Base-by-base conservation (phyloP, 64 coral and sea anemone species). In the Dendrophyllia cribrosa region DNA sequence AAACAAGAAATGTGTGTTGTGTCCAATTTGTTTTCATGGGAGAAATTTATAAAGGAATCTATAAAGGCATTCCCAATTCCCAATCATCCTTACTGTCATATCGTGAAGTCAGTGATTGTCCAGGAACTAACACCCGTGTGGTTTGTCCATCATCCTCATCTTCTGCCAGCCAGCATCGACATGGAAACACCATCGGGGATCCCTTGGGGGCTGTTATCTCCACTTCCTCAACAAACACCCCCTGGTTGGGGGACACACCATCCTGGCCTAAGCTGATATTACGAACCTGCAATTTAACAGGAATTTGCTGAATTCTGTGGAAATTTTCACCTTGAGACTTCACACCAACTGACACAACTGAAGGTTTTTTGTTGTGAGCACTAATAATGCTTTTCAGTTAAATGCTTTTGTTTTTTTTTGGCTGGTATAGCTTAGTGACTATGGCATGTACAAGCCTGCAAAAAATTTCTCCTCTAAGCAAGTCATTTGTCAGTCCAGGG, bases 61-160 rank as follows among this genome's bases (percentile, higher is more conserved):
- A 34, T 34, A 34, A 34, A 34, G 34, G 34, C 34, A 34, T 34
- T 77, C 14, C 3, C 4, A 77, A 34, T 34, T 77, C 14, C 3
- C 4, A 77, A 2, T 48, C 8, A 60, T 62, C 17, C 96, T 93
- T 98, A 98, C 96, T 95, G 89, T 95, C 86, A 65, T 98, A 92
- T 47, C 72, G 87, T 71, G 45, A 92, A 24, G 84, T 98, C 24
- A 92, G 71, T 3, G 90, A 89, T 80, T 93, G 79, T 75, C 96
- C 93, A 13, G 96, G 90, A 66, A 43, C 63, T 15, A 98, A 79
- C 9, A 88, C 89, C 21, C 96, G 85, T 63, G 92, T 94, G 3
- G 90, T 93, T 59, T 90, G 81, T 0, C 96, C 96, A 71, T 98
- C 96, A 89, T 98, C 96, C 20, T 92, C 96, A 82, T 98, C 96